Conservation (phyloP, 1,140 invertebrate species). For the Brachionus asplanchnoidis region DNA sequence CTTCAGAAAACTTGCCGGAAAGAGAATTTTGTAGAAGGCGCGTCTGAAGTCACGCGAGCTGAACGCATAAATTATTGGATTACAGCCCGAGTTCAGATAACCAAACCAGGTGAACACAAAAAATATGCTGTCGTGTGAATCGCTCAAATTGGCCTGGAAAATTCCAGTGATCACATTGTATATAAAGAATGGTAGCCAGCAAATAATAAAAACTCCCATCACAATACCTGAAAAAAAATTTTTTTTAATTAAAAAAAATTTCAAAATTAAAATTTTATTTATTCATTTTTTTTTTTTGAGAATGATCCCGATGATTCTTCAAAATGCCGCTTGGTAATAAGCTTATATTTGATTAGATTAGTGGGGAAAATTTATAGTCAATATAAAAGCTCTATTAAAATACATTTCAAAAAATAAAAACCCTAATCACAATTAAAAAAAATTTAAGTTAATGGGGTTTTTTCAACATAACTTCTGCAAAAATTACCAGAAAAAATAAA, state of each 20-base stretch:
- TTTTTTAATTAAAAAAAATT: not conserved
- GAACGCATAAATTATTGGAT: conserved; percentile 92
- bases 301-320: no score
- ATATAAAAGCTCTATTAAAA: no score
- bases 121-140: conserved; percentile 14
- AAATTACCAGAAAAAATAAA: no score
- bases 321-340: no score
- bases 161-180: conserved; percentile 53
- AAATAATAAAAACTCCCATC: conserved; percentile 55
- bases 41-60: conserved; percentile 91
- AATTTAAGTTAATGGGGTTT: no score
- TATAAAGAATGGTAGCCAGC: conserved; percentile 57
- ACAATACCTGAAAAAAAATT: conserved; percentile 46
- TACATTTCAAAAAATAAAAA: no score
- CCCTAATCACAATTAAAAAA: no score
- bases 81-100: conserved; percentile 58
- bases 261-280: not conserved
- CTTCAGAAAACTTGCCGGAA: conserved; percentile 42
- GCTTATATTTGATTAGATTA: no score
- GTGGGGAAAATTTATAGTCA: no score
- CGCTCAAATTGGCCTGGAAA: conserved; percentile 43
- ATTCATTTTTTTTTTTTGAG: not conserved
- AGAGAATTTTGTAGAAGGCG: conserved; percentile 53
- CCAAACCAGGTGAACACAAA: conserved; percentile 41
- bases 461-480: no score